phyloP scores from a whole-genome alignment of 1,140 invertebrate species.

The Scaptomyza montana region DNA sequence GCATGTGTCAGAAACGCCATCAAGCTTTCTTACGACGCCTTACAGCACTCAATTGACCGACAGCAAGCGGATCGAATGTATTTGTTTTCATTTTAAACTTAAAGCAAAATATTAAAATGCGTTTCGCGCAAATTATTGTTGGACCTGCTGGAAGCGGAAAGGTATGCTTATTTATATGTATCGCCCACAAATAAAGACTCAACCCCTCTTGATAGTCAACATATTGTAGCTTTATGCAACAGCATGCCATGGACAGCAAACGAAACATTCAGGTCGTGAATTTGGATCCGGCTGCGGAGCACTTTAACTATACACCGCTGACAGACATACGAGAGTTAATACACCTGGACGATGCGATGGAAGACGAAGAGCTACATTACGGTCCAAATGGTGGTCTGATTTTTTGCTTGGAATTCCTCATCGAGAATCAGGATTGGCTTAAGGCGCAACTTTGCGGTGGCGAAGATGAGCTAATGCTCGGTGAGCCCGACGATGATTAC shows the following conservation, averaged over 20 bases:
- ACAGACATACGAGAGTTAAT: slow-evolving; percentile 97
- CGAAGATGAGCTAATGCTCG: slow-evolving; percentile 82
- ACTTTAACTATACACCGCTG: slow-evolving; percentile 95
- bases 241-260: slow-evolving; percentile 90
- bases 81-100: slow-evolving; percentile 31
- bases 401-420: slow-evolving; percentile 97
- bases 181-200: not conserved
- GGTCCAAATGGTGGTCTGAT: slow-evolving; percentile 99
- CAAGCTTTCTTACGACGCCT: slow-evolving; percentile 13
- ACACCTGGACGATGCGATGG: slow-evolving; percentile 97
- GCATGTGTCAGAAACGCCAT: not conserved
- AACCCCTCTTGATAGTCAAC: slow-evolving; percentile 89
- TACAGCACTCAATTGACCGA: slow-evolving; percentile 17
- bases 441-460: slow-evolving; percentile 89
- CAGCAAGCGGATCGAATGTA: slow-evolving; percentile 30
- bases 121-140: slow-evolving; percentile 97
- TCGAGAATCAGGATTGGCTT: slow-evolving; percentile 96
- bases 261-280: slow-evolving; percentile 95
- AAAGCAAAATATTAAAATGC: slow-evolving; percentile 86
- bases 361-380: slow-evolving; percentile 96
- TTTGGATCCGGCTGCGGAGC: slow-evolving; percentile 98
- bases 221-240: slow-evolving; percentile 95
- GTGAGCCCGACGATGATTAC: slow-evolving; percentile 92
- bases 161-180: slow-evolving; percentile 84
- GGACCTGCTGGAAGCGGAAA: slow-evolving; percentile 98